A percentile compares a stretch with the other conserved stretches of the same genome.
Conservation (phyloP, 1,140 invertebrate species). For the Nasonia giraulti region DNA sequence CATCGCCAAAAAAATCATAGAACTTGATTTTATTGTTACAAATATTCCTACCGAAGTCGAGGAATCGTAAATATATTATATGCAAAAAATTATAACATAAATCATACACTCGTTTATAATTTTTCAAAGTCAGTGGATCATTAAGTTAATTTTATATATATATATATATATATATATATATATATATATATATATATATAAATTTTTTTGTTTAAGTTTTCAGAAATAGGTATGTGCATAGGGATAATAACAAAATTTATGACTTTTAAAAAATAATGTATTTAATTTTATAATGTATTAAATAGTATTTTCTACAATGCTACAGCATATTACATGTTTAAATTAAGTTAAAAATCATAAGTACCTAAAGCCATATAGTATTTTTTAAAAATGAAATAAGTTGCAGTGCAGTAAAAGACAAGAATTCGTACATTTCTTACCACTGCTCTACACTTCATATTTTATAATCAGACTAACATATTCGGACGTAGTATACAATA, state of each 20-base stretch:
- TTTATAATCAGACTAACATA: neutral
- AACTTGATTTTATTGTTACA: no score
- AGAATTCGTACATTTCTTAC: neutral
- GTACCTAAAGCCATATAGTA: conserved; percentile 36
- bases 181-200: no score
- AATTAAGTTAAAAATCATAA: conserved; percentile 26
- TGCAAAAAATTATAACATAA: no score
- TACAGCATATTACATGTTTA: neutral
- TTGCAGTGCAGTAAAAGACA: neutral
- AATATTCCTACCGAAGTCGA: no score
- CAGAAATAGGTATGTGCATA: no score
- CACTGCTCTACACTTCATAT: conserved; percentile 2
- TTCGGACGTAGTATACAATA: neutral
- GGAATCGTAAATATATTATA: no score
- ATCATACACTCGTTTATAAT: no score
- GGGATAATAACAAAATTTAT: neutral
- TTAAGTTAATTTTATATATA: no score
- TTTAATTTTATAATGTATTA: neutral
- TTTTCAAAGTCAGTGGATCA: no score
- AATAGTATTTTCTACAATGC: conserved; percentile 30
- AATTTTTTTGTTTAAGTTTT: no score
- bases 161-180: no score
- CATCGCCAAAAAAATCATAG: no score
- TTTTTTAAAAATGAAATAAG: conserved; percentile 6
- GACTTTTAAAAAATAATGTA: conserved; percentile 5